Evolutionary conservation across 2,113 vertebrate species (phyloP), one percentile per base, ranked within the genome.

Genomic region (Petromus typicus): DNA sequence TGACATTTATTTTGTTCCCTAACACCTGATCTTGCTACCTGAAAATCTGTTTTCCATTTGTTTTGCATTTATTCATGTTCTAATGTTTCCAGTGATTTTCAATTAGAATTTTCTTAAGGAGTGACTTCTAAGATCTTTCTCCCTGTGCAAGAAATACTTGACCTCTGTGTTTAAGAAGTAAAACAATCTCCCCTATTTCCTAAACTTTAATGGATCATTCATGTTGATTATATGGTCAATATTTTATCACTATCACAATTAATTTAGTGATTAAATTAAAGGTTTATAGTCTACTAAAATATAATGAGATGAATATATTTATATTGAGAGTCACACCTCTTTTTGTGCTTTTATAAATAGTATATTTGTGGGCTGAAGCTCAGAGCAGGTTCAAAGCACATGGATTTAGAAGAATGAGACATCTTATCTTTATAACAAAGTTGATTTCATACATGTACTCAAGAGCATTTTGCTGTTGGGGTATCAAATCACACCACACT

Each of bases 371-470:
- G 1, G 81, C 34, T 82, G 78, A 93, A 51, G 59, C 81, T 73
- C n/a, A 96, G 92, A 95, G 0, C 79, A 27, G 20, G 56, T 0
- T 0, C 83, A 93, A 0, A 45, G 32, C 9, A 59, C 14, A 97
- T 23, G 34, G 6, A 95, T 91, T 92, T 91, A 90, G 27, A 97
- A 97, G 93, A 97, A 91, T 73, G 13, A 16, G 97, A 78, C 95
- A 57, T 86, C 90, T 98, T 98, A 99, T 98, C 98, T 98, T 98
- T 96, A 91, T 91, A 96, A 37, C 69, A 94, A 96, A 96, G 7
- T 94, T 86, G 90, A 96, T 81, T 67, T 97, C 95, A 94, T 91
- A 96, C 84, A 94, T 97, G 51, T 67, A 78, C 85, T 97, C 96
- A 90, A 84, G 96, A 87, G 93, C 96, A 51, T 97, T 98, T 98